Evolutionary conservation across 2,797 vertebrate species (phyloP), one percentile per base, ranked within the genome.

Genomic region (Agapornis canus): DNA sequence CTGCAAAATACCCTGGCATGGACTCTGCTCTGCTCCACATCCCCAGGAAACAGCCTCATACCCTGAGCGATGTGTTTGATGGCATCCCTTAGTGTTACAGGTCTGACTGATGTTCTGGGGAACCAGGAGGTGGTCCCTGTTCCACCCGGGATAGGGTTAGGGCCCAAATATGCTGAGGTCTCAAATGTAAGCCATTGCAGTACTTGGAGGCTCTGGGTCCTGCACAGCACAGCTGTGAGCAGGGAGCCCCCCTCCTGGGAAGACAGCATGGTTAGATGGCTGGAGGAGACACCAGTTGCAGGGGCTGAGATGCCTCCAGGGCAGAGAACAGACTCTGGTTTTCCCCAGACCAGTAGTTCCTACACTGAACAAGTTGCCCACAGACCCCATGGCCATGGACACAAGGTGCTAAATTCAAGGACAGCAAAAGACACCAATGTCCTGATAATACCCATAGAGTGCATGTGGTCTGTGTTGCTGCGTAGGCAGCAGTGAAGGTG

Each of bases 51-150:
- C 42, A 66, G 21, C 18, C 59, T 69, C 0, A 0, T 11, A 9
- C 16, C 8, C 47, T 54, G 26, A 45, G 35, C 0, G 0, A 2
- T 1, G 6, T n/a, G 31, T 16, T 8, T 43, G 45, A 15, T 27
- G n/a, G 3, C 77, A 68, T 31, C 47, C 31, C 17, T 81, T 6
- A 5, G 15, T 1, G 4, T 18, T 25, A 29, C 3, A 10, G 5
- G 12, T 23, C 26, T 70, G 56, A 8, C 0, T 47, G 42, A 6
- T 66, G 37, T 29, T 66, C 57, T 59, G 25, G 22, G 47, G 15
- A 37, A 6, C 6, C 7, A 32, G 21, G n/a, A 54, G 25, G 49
- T 60, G 40, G 19, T 37, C 26, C 11, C 40, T 71, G 37, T n/a
- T 75, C 31, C 22, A 1, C 9, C 26, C 2, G 13, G 39, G 64